phyloP scores from a whole-genome alignment of 2,113 vertebrate genomes.

The Bostrychus sinensis region DNA sequence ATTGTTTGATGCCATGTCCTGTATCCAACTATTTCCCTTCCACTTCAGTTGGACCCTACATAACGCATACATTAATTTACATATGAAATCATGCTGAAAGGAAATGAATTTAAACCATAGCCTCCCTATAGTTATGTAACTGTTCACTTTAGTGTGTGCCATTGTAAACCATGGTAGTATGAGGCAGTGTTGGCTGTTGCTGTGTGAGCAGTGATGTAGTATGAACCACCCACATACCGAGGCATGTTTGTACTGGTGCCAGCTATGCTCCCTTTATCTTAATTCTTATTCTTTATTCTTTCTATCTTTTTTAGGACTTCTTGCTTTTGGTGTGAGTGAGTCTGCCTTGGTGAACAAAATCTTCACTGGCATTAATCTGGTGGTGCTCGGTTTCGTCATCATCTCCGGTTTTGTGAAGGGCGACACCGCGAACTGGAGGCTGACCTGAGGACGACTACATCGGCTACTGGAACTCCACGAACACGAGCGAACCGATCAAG shows the following conservation, averaged over 20 bases:
- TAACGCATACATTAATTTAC: background rate
- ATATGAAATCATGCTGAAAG: background rate
- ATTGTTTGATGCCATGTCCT: background rate
- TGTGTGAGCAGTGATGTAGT: slow-evolving; percentile 28
- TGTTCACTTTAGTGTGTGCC: background rate
- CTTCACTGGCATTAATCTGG: slow-evolving; percentile 91
- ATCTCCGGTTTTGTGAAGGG: slow-evolving; percentile 91
- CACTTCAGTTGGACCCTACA: background rate
- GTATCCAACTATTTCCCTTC: background rate
- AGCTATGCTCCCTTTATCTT: background rate
- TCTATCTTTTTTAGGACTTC: slow-evolving; percentile 77
- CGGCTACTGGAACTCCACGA: slow-evolving; percentile 46
- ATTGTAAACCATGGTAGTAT: slow-evolving; percentile 5
- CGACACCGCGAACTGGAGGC: slow-evolving; percentile 86
- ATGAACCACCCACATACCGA: slow-evolving; percentile 44
- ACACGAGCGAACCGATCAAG: slow-evolving; percentile 4
- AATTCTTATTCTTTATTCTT: background rate
- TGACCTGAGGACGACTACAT: slow-evolving; percentile 75
- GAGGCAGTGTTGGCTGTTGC: slow-evolving; percentile 19
- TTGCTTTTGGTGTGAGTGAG: slow-evolving; percentile 93
- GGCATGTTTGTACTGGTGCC: slow-evolving; percentile 25
- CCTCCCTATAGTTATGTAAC: background rate
- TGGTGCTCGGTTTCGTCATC: slow-evolving; percentile 91
- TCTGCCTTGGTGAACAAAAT: slow-evolving; percentile 95
- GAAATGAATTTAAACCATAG: background rate